Percentiles rank a stretch among this genome's conserved stretches.
These are phyloP conservation scores for Gymnorhina tibicen DNA, from an alignment of 2,113 vertebrate species.

Conservation along the genomic window DNA sequence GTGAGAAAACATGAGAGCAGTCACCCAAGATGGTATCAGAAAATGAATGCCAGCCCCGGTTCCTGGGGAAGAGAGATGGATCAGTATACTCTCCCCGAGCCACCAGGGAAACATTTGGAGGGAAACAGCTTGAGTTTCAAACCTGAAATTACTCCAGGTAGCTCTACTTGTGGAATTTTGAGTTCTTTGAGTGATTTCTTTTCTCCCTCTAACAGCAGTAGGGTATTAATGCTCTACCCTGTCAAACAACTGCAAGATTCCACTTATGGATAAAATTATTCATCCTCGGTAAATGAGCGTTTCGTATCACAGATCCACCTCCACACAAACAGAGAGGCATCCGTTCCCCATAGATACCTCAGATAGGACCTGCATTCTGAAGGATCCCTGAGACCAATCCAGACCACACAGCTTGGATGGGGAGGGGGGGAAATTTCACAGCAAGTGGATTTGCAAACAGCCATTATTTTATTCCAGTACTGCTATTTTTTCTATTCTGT, in stretches of 20 bases:
- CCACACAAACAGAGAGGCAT: neutral
- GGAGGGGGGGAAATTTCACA: neutral
- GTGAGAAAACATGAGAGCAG: neutral
- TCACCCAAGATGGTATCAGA: accelerated
- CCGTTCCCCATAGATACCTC: neutral
- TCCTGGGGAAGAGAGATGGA: neutral
- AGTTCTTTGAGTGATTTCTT: neutral
- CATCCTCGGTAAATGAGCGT: neutral
- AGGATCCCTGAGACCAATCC: neutral
- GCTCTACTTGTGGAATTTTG: neutral
- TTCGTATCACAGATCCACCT: neutral
- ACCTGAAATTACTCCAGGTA: neutral
- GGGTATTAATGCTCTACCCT: neutral
- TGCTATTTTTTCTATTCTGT: neutral
- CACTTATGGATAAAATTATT: neutral
- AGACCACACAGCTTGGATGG: neutral
- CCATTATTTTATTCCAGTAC: neutral
- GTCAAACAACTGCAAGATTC: neutral
- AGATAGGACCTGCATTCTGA: neutral
- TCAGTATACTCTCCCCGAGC: neutral
- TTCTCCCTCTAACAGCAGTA: neutral
- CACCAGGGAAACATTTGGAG: neutral
- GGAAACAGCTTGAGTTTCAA: neutral
- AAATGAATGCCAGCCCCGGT: neutral
- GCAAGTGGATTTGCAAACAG: neutral